Evolutionary conservation across 2,113 vertebrate species (phyloP), one percentile per base, ranked within the genome.

Genomic region (Condylura cristata): DNA sequence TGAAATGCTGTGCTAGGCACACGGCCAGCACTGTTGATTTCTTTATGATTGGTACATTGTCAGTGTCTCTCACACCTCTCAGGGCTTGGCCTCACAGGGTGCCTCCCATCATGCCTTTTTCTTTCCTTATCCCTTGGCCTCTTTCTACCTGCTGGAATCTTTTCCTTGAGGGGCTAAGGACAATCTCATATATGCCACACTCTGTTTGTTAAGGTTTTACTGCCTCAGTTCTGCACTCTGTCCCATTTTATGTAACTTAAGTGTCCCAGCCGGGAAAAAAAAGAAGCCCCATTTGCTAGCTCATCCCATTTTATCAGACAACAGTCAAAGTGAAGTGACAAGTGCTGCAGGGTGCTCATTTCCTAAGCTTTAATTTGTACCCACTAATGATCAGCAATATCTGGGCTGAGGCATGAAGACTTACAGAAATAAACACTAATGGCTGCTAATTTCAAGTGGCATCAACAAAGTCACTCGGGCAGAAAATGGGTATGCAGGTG

Each of bases 61-160:
- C 66, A 13, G 18, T 1, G 2, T 79, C 74, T 80, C n/a, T 81
- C 75, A 68, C 44, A 82, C 60, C 61, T 53, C 66, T 78, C 17
- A 39, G 17, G 1, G 13, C 32, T 44, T 0, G 11, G 48, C 68
- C 48, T 90, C 66, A 39, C 13, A 75, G 39, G 16, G 10, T 75
- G 70, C n/a, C 75, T 78, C 41, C 78, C 66, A 44, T 30, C 11
- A 32, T 81, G 75, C 53, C 65, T 26, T 66, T 41, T 44, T 51
- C 71, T 93, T 63, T 92, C 84, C 75, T 87, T 86, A 79, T 78
- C 82, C 32, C 51, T 58, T 90, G 94, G 86, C 74, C 53, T 80
- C 70, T 75, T 66, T 68, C 84, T 76, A 91, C 58, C 84, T 2
- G 26, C 84, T 88, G 30, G 66, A 79, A 93, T 87, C 91, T 82